These are phyloP conservation scores for Didymodactylos carnosus DNA, from an alignment of 2,888 invertebrate species.

Conservation along the genomic window DNA sequence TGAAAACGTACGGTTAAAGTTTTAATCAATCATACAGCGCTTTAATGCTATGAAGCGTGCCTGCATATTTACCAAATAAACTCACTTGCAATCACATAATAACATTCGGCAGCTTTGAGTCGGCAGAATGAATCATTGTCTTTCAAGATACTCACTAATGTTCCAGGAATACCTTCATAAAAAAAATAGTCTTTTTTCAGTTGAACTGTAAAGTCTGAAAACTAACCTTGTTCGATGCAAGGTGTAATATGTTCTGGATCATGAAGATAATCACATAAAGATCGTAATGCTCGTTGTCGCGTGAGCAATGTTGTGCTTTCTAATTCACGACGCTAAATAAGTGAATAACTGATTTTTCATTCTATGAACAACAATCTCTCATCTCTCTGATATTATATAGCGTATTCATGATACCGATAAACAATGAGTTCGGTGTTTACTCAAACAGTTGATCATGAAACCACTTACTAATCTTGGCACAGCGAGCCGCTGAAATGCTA, in stretches of 20 bases:
- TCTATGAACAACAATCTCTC: neutral
- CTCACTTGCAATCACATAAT: conserved; percentile 29
- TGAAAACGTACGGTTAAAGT: neutral
- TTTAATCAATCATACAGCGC: neutral
- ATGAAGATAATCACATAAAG: conserved; percentile 33
- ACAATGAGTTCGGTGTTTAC: neutral
- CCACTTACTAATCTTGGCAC: conserved; percentile 29
- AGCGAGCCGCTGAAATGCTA: conserved; percentile 33
- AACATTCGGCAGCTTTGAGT: conserved; percentile 31
- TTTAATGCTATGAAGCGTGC: too few relatives aligned
- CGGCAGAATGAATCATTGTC: conserved; percentile 29
- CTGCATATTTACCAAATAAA: neutral
- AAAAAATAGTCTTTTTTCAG: neutral
- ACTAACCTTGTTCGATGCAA: conserved; percentile 26
- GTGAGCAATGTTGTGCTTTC: conserved; percentile 24
- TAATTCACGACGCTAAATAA: conserved; percentile 30
- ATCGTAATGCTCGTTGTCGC: conserved; percentile 31
- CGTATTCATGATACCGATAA: too few relatives aligned
- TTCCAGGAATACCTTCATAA: conserved; percentile 12
- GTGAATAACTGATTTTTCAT: neutral
- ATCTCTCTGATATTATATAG: too few relatives aligned
- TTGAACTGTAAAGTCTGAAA: neutral
- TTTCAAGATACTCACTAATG: conserved; percentile 24
- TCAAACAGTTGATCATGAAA: neutral
- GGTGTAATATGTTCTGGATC: conserved; percentile 34